Evolutionary conservation across 1,140 invertebrate genomes (phyloP).

Genomic region (Oncopeltus fasciatus): DNA sequence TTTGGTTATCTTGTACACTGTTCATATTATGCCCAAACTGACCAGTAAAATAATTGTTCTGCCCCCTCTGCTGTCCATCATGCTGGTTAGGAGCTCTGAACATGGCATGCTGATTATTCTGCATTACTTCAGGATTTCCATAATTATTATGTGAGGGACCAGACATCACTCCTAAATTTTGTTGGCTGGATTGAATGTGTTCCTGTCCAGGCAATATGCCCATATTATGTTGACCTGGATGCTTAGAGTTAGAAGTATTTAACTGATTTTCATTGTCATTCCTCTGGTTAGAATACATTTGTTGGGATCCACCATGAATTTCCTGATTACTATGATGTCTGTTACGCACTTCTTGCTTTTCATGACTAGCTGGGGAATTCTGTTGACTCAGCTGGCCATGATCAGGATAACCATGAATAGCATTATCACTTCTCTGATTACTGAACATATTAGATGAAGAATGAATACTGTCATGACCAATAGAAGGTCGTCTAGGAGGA

Average conservation of each 20-base stretch:
- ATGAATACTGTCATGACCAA: not conserved
- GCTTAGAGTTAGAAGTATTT: not conserved
- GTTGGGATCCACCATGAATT: not conserved
- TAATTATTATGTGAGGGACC: too few relatives aligned
- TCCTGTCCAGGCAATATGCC: not conserved
- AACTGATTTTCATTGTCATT: not conserved
- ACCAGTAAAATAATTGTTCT: too few relatives aligned
- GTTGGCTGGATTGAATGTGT: not conserved
- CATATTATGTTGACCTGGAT: not conserved
- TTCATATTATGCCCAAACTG: too few relatives aligned
- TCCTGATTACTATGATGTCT: not conserved
- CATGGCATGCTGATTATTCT: too few relatives aligned
- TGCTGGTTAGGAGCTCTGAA: too few relatives aligned
- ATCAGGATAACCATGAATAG: not conserved
- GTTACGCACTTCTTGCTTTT: not conserved
- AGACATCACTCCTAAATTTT: too few relatives aligned
- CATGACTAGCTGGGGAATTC: not conserved
- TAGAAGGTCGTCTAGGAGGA: not conserved
- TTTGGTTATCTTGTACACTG: not conserved
- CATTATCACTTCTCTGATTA: not conserved
- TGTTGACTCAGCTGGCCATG: not conserved
- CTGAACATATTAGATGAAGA: not conserved
- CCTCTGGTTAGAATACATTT: not conserved
- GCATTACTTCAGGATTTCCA: too few relatives aligned
- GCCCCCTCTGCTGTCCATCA: too few relatives aligned